A percentile compares a stretch with the other conserved stretches of the same genome.
Evolutionary conservation across 1,140 invertebrate genomes (phyloP).

Genomic region (Tetramorium simillimum): DNA sequence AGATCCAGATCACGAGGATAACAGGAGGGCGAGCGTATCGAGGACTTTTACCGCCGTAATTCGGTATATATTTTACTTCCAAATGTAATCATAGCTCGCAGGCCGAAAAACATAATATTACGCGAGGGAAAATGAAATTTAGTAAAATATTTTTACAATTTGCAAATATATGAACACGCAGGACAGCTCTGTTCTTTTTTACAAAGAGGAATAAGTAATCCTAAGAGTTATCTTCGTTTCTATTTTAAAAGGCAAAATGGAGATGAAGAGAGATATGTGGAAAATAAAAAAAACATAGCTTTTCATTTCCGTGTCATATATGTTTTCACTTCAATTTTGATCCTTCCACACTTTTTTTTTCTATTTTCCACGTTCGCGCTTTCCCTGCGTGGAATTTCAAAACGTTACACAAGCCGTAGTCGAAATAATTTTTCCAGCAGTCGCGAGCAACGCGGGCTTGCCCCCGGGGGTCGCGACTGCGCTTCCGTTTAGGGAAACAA

Average conservation of each 20-base stretch:
- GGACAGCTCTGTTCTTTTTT: background rate
- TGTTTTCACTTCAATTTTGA: constrained; percentile 11
- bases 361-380: background rate
- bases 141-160: background rate
- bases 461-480: background rate
- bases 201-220: background rate
- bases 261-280: background rate
- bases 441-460: background rate
- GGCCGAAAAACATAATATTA: background rate
- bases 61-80: background rate
- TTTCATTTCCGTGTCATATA: background rate
- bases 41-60: background rate
- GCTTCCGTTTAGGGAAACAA: background rate
- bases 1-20: background rate
- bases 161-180: background rate
- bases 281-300: background rate
- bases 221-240: background rate
- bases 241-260: background rate
- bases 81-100: background rate
- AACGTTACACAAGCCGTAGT: background rate
- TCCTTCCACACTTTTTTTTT: background rate
- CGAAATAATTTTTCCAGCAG: constrained; percentile 30
- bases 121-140: background rate
- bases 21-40: background rate
- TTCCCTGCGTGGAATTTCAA: background rate